Percentiles rank a stretch among this genome's conserved stretches.
Evolutionary conservation across 1,140 invertebrate genomes (phyloP).

Genomic region (Parasteatoda tepidariorum): DNA sequence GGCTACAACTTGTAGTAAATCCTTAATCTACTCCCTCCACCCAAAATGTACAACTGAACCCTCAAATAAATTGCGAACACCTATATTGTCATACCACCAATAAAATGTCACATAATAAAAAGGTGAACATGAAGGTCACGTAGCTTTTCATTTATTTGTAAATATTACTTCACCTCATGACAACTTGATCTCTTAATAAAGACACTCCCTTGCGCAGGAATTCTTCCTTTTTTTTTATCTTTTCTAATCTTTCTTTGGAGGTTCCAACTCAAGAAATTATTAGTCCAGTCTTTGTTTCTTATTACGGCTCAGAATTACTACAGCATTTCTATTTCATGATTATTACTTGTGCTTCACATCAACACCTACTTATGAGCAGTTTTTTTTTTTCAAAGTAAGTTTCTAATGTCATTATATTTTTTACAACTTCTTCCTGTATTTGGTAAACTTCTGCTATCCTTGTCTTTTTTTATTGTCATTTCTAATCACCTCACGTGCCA

Average conservation of each 20-base stretch:
- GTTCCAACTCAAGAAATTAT: conserved; percentile 23
- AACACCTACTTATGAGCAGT: conserved; percentile 7
- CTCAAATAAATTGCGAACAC: not conserved
- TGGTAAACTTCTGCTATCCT: conserved; percentile 14
- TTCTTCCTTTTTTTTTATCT: not conserved
- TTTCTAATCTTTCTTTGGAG: conserved; percentile 26
- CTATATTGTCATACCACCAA: not conserved
- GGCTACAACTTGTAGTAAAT: not conserved
- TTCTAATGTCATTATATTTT: not conserved
- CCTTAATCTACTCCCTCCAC: not conserved
- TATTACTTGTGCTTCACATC: conserved; percentile 16
- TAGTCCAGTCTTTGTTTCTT: conserved; percentile 46
- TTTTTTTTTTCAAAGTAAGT: conserved; percentile 17
- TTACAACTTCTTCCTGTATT: conserved; percentile 8
- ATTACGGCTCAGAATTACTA: conserved; percentile 42
- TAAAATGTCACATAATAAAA: conserved; percentile 3
- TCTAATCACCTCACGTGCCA: not conserved
- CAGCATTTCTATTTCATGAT: conserved; percentile 20
- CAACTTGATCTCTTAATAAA: conserved; percentile 52
- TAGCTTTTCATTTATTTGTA: conserved; percentile 55
- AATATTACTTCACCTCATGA: conserved; percentile 45
- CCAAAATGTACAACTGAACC: not conserved
- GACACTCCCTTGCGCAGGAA: not conserved
- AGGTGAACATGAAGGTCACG: conserved; percentile 2
- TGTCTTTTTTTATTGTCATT: conserved; percentile 37